These are phyloP conservation scores for Eulacestoma nigropectus DNA, from an alignment of 2,113 vertebrate species.

Conservation along the genomic window DNA sequence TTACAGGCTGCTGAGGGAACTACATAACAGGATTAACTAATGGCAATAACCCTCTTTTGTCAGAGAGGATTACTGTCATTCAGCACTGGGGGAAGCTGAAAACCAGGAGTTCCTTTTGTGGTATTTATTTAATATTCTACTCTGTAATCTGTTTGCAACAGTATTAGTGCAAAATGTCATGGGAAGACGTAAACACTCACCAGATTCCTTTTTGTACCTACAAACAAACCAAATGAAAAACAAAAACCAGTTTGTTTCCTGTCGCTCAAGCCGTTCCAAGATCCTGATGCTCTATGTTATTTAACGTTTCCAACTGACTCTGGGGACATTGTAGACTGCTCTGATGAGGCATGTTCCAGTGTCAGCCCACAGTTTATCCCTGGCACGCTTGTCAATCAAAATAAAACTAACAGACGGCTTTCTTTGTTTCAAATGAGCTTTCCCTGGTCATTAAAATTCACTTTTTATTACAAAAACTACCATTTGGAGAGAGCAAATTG, in stretches of 20 bases:
- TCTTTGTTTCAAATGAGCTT: conserved; percentile 55
- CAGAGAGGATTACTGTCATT: conserved; percentile 71
- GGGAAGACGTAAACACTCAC: conserved; percentile 74
- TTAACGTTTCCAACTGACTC: conserved; percentile 50
- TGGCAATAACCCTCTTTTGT: conserved; percentile 68
- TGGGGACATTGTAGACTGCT: conserved; percentile 20
- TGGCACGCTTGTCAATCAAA: conserved; percentile 47
- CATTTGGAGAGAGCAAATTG: conserved; percentile 7
- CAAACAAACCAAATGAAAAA: conserved; percentile 66
- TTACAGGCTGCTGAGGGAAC: conserved; percentile 52
- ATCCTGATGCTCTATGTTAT: conserved; percentile 42
- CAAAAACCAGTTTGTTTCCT: conserved; percentile 54
- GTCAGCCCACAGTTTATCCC: conserved; percentile 46
- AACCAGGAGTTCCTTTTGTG: conserved; percentile 62
- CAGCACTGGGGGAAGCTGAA: conserved; percentile 56
- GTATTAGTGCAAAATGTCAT: conserved; percentile 71
- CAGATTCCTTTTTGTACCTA: conserved; percentile 67
- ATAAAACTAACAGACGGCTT: conserved; percentile 48
- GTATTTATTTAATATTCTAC: conserved; percentile 75
- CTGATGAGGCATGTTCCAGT: conserved; percentile 49
- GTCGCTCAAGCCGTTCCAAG: conserved; percentile 41
- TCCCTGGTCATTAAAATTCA: conserved; percentile 33
- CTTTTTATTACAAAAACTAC: conserved; percentile 33
- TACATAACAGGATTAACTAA: conserved; percentile 68
- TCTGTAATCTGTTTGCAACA: conserved; percentile 72